phyloP scores from a whole-genome alignment of 2,888 invertebrate genomes.

The Acrobasis consociella region DNA sequence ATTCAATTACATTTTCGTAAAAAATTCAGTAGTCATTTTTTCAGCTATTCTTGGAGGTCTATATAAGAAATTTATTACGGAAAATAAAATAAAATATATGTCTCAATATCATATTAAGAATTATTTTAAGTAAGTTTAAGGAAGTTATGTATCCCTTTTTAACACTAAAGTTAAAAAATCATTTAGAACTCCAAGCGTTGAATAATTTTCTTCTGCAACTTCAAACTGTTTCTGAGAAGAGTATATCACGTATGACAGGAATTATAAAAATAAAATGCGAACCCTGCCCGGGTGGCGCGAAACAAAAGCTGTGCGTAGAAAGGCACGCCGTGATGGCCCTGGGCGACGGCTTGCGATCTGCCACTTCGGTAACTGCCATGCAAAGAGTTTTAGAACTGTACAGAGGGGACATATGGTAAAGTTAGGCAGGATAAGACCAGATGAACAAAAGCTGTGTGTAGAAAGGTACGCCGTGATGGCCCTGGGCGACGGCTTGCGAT shows the following conservation, averaged over 20 bases:
- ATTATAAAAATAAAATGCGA: conserved; percentile 20
- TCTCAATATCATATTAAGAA: too few relatives aligned
- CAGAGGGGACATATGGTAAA: neutral
- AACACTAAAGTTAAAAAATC: too few relatives aligned
- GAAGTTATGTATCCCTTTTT: too few relatives aligned
- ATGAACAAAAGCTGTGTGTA: conserved; percentile 51
- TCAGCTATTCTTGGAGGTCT: too few relatives aligned
- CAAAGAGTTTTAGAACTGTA: conserved; percentile 36
- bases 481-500: conserved; percentile 61
- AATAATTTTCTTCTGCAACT: too few relatives aligned
- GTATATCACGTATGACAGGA: conserved; percentile 14
- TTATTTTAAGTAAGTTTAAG: too few relatives aligned
- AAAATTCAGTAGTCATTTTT: too few relatives aligned
- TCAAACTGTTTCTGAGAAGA: neutral
- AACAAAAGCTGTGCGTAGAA: conserved; percentile 58
- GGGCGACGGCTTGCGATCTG: conserved; percentile 66
- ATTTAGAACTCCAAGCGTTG: too few relatives aligned
- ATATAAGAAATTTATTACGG: too few relatives aligned
- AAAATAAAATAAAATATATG: too few relatives aligned
- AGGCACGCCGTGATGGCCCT: conserved; percentile 67
- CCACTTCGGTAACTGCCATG: conserved; percentile 73
- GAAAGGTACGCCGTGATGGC: conserved; percentile 67
- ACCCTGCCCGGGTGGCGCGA: conserved; percentile 36
- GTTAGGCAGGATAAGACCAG: neutral
- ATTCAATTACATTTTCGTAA: too few relatives aligned